phyloP scores from a whole-genome alignment of 2,888 invertebrate species.

The Pristionchus japonicus region DNA sequence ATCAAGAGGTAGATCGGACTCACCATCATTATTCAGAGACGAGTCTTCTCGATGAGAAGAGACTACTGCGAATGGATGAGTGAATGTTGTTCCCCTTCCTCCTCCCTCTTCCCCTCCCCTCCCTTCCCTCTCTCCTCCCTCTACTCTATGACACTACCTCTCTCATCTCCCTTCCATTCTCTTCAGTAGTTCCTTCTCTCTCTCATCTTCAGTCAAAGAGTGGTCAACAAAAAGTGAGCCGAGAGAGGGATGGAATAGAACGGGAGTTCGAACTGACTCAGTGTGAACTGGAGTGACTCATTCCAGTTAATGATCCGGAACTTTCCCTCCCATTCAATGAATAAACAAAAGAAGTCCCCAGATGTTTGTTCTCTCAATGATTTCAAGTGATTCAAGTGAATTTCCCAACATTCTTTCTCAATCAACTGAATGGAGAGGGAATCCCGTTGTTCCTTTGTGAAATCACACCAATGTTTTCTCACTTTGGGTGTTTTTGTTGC shows the following conservation, averaged over 20 bases:
- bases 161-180: no score
- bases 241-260: background rate
- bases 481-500: conserved; percentile 6
- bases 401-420: background rate
- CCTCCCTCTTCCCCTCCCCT: background rate
- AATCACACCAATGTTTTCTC: conserved; percentile 25
- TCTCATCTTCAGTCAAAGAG: background rate
- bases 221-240: conserved; percentile 23
- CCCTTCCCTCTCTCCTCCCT: background rate
- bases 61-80: background rate
- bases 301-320: background rate
- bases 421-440: background rate
- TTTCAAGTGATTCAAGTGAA: background rate
- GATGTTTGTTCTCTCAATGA: background rate
- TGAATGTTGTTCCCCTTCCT: conserved; percentile 1
- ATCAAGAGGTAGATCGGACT: background rate
- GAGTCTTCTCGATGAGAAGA: background rate
- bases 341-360: background rate
- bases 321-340: background rate
- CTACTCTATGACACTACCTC: background rate
- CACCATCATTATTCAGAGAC: background rate
- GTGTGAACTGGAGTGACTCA: background rate
- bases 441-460: conserved; percentile 25
- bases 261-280: background rate
- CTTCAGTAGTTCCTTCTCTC: background rate